Evolutionary conservation across 2,888 invertebrate species (phyloP).

Genomic region (Eupithecia centaureata): DNA sequence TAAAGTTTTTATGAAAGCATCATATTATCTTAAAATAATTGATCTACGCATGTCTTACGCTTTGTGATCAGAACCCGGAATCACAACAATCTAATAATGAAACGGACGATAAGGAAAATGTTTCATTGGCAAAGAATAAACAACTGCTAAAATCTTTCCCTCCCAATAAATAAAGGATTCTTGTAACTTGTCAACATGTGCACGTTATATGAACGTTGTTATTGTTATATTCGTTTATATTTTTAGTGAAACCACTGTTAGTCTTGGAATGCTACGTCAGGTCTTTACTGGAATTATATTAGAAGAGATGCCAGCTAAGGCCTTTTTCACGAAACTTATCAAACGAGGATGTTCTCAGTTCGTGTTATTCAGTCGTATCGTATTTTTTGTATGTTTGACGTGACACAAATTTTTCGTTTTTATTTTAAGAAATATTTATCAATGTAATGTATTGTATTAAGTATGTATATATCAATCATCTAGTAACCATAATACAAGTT

Average conservation of each 20-base stretch:
- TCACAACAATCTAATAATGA: slow-evolving; percentile 77
- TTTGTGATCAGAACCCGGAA: slow-evolving; percentile 42
- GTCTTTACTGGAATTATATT: neutral
- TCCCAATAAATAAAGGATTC: slow-evolving; percentile 53
- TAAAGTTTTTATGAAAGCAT: neutral
- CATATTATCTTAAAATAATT: neutral
- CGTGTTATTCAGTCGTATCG: too few species aligned
- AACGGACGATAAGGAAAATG: slow-evolving; percentile 75
- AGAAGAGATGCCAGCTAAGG: neutral
- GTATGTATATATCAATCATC: too few species aligned
- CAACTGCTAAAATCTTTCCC: slow-evolving; percentile 61
- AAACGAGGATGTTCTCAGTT: too few species aligned
- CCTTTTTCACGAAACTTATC: neutral
- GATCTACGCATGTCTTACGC: neutral
- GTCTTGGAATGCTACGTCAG: neutral
- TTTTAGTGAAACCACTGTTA: neutral
- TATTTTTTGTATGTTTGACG: too few species aligned
- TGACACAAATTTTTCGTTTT: too few species aligned
- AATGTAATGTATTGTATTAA: too few species aligned
- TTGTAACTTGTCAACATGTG: slow-evolving; percentile 2
- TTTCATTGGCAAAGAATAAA: slow-evolving; percentile 76
- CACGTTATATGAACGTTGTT: slow-evolving; percentile 2
- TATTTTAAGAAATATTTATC: too few species aligned
- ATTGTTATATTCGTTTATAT: neutral
- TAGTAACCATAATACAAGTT: too few species aligned